Evolutionary conservation across 2,797 vertebrate species (phyloP).

Genomic region (Prunella strophiata): DNA sequence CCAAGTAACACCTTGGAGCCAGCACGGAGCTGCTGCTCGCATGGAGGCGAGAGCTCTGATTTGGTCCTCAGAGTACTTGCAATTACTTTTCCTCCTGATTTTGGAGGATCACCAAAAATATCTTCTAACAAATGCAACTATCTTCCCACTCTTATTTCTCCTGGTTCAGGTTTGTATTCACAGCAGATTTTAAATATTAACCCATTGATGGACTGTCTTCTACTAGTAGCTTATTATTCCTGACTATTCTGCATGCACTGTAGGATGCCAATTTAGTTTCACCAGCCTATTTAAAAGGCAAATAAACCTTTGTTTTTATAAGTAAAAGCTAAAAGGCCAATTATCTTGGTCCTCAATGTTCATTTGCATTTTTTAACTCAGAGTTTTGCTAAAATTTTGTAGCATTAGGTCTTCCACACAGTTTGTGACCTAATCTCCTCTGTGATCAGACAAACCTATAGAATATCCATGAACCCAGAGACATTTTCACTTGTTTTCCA

Average conservation of each 20-base stretch:
- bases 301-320: conserved; percentile 67
- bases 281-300: conserved; percentile 66
- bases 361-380: conserved; percentile 50
- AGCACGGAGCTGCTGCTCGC: neutral
- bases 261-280: conserved; percentile 60
- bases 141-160: neutral
- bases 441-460: neutral
- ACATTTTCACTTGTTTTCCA: neutral
- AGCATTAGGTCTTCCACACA: conserved; percentile 17
- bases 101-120: conserved; percentile 3
- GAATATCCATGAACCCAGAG: neutral
- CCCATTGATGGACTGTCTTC: neutral
- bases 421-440: neutral
- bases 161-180: neutral
- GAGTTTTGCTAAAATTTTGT: conserved; percentile 32
- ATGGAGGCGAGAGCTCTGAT: neutral
- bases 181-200: neutral
- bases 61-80: neutral
- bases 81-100: neutral
- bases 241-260: conserved; percentile 36
- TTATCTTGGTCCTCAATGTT: conserved; percentile 23
- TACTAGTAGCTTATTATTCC: neutral
- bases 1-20: neutral
- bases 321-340: conserved; percentile 63
- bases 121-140: neutral